Evolutionary conservation across 2,888 invertebrate species (phyloP).

Genomic region (Agrochola lychnidis): DNA sequence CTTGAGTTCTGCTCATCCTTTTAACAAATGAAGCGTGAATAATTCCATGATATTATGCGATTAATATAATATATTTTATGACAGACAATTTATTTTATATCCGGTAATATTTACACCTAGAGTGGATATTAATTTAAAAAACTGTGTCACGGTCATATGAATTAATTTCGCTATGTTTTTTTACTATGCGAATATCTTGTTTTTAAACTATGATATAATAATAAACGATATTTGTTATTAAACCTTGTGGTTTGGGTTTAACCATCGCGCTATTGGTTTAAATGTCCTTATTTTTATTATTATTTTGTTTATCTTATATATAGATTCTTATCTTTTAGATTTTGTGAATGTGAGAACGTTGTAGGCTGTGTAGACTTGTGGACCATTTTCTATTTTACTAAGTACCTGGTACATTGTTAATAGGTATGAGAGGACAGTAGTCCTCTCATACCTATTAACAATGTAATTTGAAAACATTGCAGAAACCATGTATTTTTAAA

Average conservation of each 20-base stretch:
- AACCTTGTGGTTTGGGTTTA: neutral
- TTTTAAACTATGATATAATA: conserved; percentile 16
- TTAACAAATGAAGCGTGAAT: conserved; percentile 1
- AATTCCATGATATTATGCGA: neutral
- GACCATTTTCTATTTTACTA: too few relatives aligned
- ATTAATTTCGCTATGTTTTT: conserved; percentile 28
- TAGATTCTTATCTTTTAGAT: too few relatives aligned
- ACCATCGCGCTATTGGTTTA: too few relatives aligned
- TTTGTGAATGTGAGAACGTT: too few relatives aligned
- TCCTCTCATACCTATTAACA: too few relatives aligned
- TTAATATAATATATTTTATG: conserved; percentile 4
- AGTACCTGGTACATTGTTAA: too few relatives aligned
- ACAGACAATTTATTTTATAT: conserved; percentile 14
- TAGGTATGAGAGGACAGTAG: too few relatives aligned
- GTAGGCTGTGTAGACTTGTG: too few relatives aligned
- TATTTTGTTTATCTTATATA: too few relatives aligned
- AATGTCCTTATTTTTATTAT: too few relatives aligned
- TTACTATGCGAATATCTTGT: conserved; percentile 14
- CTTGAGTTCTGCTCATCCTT: conserved; percentile 32
- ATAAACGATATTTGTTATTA: neutral
- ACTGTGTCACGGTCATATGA: conserved; percentile 36
- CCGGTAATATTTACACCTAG: conserved; percentile 4
- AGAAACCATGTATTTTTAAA: too few relatives aligned
- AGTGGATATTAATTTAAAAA: conserved; percentile 10
- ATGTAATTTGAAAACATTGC: too few relatives aligned